phyloP scores from a whole-genome alignment of 2,888 invertebrate species.

The Biston betularia region DNA sequence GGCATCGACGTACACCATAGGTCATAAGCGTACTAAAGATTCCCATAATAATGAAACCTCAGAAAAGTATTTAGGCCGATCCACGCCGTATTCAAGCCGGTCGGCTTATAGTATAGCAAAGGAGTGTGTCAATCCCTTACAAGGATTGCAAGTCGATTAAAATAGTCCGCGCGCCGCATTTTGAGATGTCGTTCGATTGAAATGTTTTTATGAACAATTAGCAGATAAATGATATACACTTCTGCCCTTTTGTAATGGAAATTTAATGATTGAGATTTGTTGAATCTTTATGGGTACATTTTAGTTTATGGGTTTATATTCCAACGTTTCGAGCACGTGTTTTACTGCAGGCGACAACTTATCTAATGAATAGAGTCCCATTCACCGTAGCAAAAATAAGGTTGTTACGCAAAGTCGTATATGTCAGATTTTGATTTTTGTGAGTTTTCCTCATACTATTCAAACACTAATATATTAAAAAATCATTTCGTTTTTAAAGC shows the following conservation, averaged over 20 bases:
- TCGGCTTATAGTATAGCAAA: too few species aligned
- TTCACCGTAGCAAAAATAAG: too few species aligned
- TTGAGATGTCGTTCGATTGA: background rate
- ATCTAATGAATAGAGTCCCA: too few species aligned
- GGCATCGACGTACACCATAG: background rate
- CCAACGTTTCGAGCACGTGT: too few species aligned
- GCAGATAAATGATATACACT: background rate
- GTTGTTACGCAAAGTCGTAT: too few species aligned
- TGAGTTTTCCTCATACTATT: too few species aligned
- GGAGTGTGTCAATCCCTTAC: background rate
- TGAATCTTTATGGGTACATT: too few species aligned
- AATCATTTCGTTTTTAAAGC: too few species aligned
- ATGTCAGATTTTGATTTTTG: too few species aligned
- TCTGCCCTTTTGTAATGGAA: background rate
- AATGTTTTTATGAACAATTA: background rate
- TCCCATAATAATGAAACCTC: constrained; percentile 6
- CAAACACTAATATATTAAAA: too few species aligned
- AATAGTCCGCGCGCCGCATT: background rate
- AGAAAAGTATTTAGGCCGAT: constrained; percentile 9
- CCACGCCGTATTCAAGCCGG: background rate
- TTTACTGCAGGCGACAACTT: too few species aligned
- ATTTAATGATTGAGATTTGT: background rate
- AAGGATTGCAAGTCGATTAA: background rate
- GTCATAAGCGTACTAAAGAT: background rate
- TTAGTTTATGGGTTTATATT: too few species aligned